Evolutionary conservation across 2,113 vertebrate species (phyloP), one percentile per base, ranked within the genome.

Genomic region (Hystrix cristata): DNA sequence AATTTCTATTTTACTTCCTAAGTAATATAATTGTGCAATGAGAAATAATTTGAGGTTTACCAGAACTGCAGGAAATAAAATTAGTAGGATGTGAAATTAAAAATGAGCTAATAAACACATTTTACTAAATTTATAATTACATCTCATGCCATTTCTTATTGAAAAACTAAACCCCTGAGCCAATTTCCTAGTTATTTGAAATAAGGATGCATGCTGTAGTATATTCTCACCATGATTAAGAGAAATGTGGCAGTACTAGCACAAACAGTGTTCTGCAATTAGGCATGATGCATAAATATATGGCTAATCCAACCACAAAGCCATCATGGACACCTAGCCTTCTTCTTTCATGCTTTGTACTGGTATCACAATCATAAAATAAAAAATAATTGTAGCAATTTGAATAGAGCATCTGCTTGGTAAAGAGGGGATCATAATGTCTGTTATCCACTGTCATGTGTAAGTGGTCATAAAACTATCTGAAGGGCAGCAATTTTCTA

Each of bases 81-180:
- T 94, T 87, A 96, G 74, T 93, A 97, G 65, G 11, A 93, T 81
- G 48, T 87, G 59, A 95, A 96, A 92, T 97, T 95, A 72, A 97
- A 97, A 97, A 95, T 91, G 59, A 95, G n/a, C 16, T 87, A 93
- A 95, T 85, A 87, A 92, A 90, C 59, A 92, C 11, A 55, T 85
- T 94, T 90, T 92, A 7, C 55, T 78, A 87, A 89, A 92, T 93
- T 93, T 92, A 78, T 12, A 90, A 78, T 82, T 65, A 43, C n/a
- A 87, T 79, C 21, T n/a, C 72, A 67, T 67, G 46, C 31, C 51
- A 51, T 38, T 57, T 23, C 43, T 82, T 84, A 80, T 80, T 86
- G n/a, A 82, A 93, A 95, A 90, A 43, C 8, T 34, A 81, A 80
- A 64, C 27, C 31, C 8, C 25, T 53, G 29, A 79, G 25, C 62